phyloP scores from a whole-genome alignment of 2,797 vertebrate species.

The Girardinus metallicus region DNA sequence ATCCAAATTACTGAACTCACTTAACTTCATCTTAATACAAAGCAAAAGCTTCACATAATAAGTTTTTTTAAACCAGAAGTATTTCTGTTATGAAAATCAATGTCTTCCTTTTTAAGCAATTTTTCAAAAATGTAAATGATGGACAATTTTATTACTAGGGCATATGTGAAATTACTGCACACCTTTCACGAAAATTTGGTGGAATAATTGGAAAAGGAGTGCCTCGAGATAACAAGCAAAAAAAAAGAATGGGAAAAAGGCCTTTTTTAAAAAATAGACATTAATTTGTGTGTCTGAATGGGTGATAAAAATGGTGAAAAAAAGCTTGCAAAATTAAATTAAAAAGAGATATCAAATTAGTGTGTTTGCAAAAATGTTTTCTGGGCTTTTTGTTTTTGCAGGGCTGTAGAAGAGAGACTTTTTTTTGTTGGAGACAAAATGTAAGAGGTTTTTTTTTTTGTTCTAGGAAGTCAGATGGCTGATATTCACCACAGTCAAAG shows the following conservation, averaged over 20 bases:
- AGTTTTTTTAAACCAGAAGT: background rate
- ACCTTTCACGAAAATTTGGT: background rate
- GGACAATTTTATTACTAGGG: background rate
- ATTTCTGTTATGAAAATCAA: background rate
- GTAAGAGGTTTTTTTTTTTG: conserved; percentile 8
- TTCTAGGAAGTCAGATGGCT: conserved; percentile 3
- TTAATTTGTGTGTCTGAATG: background rate
- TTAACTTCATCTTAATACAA: background rate
- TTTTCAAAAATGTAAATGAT: background rate
- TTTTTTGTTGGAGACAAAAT: background rate
- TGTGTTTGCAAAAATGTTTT: conserved; percentile 39
- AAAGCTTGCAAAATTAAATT: conserved; percentile 30
- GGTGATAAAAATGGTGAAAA: background rate
- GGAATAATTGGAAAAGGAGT: background rate
- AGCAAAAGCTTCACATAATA: background rate
- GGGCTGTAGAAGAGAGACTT: background rate
- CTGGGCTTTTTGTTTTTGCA: conserved; percentile 19
- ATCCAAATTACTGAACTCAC: background rate
- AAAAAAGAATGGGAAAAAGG: background rate
- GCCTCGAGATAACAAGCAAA: background rate
- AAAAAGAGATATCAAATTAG: conserved; percentile 42
- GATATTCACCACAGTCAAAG: conserved; percentile 1
- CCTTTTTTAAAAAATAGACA: background rate
- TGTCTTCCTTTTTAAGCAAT: background rate
- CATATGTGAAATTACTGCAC: background rate